These are phyloP conservation scores for Cyclopterus lumpus DNA, from an alignment of 2,797 vertebrate genomes.

Conservation along the genomic window DNA sequence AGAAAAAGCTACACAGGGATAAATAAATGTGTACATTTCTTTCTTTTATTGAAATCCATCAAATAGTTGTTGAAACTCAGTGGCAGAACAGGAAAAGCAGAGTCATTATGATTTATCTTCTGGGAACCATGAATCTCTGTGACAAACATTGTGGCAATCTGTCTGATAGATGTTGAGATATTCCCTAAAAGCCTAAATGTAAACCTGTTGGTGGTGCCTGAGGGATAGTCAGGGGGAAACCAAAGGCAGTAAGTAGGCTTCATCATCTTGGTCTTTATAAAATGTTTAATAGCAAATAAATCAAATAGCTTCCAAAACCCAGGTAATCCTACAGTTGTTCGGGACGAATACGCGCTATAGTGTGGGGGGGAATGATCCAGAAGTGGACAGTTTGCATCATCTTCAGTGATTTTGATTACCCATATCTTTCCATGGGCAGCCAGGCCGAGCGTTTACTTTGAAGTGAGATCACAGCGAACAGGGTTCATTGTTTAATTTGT, in stretches of 20 bases:
- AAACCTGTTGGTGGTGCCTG: not conserved
- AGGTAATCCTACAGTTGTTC: not conserved
- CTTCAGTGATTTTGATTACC: conserved; percentile 1
- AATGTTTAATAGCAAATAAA: too few relatives aligned
- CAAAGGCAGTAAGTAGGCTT: not conserved
- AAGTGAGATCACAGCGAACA: conserved; percentile 21
- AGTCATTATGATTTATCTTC: not conserved
- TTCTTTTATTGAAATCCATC: not conserved
- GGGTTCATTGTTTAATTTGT: conserved; percentile 17
- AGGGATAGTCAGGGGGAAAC: not conserved
- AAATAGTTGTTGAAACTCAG: not conserved
- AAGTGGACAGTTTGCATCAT: not conserved
- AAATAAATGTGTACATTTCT: too few relatives aligned
- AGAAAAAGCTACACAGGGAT: too few relatives aligned
- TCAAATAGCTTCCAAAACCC: not conserved
- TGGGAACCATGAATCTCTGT: not conserved
- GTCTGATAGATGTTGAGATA: not conserved
- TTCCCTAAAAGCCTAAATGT: not conserved
- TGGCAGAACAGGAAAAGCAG: not conserved
- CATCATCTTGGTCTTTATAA: too few relatives aligned
- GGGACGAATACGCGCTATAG: not conserved
- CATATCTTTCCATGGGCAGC: not conserved
- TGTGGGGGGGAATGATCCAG: not conserved
- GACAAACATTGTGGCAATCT: not conserved
- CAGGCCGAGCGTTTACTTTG: not conserved